Conservation (phyloP, 53 echinoderm and acorn worm genomes). For the Apostichopus leukothele region DNA sequence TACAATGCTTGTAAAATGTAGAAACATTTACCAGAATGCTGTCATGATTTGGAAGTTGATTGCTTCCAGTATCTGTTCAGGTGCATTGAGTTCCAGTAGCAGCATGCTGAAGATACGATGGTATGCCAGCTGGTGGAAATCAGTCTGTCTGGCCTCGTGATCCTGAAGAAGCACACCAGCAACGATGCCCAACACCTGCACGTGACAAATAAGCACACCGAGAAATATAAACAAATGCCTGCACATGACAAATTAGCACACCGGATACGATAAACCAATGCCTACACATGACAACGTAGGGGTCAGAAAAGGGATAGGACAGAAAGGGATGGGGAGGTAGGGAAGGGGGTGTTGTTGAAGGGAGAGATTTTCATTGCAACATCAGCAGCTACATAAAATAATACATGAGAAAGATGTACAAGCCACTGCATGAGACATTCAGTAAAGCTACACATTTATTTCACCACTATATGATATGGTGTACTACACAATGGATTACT, state of each 20-base stretch:
- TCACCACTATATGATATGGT: too few relatives aligned
- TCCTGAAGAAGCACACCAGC: slow-evolving; percentile 98
- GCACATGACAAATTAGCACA: background rate
- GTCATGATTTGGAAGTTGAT: slow-evolving; percentile 99
- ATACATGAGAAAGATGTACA: too few relatives aligned
- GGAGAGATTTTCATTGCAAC: too few relatives aligned
- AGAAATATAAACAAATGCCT: slow-evolving; percentile 64
- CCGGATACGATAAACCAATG: slow-evolving; percentile 43
- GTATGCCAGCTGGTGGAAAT: slow-evolving; percentile 97
- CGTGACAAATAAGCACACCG: background rate
- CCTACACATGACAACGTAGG: slow-evolving; percentile 40
- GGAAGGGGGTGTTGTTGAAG: too few relatives aligned
- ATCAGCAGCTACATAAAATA: too few relatives aligned
- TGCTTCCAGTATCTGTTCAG: slow-evolving; percentile 96
- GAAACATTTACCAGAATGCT: slow-evolving; percentile 82
- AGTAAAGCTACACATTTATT: too few relatives aligned
- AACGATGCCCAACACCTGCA: slow-evolving; percentile 92
- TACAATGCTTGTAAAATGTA: background rate
- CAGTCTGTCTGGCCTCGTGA: slow-evolving; percentile 91
- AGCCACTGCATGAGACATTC: too few relatives aligned
- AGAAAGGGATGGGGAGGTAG: too few relatives aligned
- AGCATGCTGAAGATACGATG: slow-evolving; percentile 99
- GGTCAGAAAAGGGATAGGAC: too few relatives aligned
- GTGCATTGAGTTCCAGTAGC: slow-evolving; percentile 96
- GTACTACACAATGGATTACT: too few relatives aligned